Evolutionary conservation across 2,888 invertebrate species (phyloP).

Genomic region (Carpatolechia fugitivella): DNA sequence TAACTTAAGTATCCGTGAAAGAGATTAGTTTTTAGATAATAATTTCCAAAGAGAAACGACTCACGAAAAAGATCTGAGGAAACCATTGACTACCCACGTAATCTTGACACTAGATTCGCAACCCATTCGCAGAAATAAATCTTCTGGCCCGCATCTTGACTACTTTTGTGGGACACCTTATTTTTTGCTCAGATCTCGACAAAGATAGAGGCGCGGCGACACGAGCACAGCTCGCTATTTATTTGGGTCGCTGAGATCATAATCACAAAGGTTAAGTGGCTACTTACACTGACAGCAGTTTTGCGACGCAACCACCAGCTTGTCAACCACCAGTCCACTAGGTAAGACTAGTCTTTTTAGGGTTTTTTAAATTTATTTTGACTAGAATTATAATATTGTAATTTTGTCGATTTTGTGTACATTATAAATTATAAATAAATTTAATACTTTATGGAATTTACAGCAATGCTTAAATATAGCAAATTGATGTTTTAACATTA

Average conservation of each 20-base stretch:
- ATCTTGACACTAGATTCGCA: not conserved
- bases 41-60: not conserved
- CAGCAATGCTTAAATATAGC: too few species aligned
- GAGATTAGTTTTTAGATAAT: not conserved
- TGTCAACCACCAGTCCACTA: too few species aligned
- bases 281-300: not conserved
- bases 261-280: slow-evolving; percentile 21
- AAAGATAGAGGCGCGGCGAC: slow-evolving; percentile 30
- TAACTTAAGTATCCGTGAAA: too few species aligned
- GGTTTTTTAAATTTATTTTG: too few species aligned
- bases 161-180: slow-evolving; percentile 9
- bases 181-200: slow-evolving; percentile 12
- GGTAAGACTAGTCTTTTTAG: too few species aligned
- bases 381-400: too few species aligned
- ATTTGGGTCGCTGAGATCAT: slow-evolving; percentile 31
- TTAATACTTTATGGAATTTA: too few species aligned
- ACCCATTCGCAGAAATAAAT: slow-evolving; percentile 2
- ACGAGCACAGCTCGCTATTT: slow-evolving; percentile 30
- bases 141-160: not conserved
- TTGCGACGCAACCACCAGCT: not conserved
- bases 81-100: not conserved
- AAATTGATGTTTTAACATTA: too few species aligned
- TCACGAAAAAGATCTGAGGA: not conserved
- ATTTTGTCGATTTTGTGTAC: too few species aligned
- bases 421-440: too few species aligned